Base-by-base conservation (phyloP, 1,140 invertebrate genomes). In the Dolichoris vasculosae region DNA sequence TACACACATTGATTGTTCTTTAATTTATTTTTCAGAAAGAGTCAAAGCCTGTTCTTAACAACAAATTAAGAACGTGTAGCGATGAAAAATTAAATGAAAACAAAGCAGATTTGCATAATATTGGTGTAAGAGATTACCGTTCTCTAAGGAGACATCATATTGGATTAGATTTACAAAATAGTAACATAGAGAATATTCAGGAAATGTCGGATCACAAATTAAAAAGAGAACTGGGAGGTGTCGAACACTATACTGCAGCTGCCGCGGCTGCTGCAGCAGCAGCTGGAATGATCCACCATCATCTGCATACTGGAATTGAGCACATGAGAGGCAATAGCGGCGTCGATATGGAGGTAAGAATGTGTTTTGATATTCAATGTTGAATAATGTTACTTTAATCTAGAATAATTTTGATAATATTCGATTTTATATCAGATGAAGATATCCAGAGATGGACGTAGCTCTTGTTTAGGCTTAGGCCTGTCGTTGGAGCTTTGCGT, bases 401-500 rank as follows among this genome's bases (percentile, higher is more conserved):
- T n/a, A 73, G 2, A 38, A 8, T 9, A 26, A 73, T 73, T n/a
- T 73, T n/a, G 4, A 11, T n/a, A 11, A 73, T 43, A n/a, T 73
- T 38, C 17, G 2, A 13, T 43, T n/a, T 40, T 43, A n/a, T n/a
- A n/a, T 23, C 35, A 93, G 92, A 90, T 93, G 11, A 93, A 93
- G 87, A 87, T 93, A 79, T 89, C 90, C n/a, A 90, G 93, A 89
- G 93, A 93, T 73, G 92, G 93, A n/a, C 90, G 93, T 26, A 91
- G 90, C 64, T 92, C 92, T 13, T 86, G 86, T 35, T 88, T 93
- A 79, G 92, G 93, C 26, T 89, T 95, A 81, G 94, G 94, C n/a
- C 84, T 94, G 17, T 94, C 94, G 2, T 90, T 97, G 87, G 98
- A 99, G 91, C 94, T 98, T 43, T 99, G 98, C 92, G 96, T 99